These are phyloP conservation scores for Hedychridium roseum DNA, from an alignment of 2,888 invertebrate genomes.

Conservation along the genomic window DNA sequence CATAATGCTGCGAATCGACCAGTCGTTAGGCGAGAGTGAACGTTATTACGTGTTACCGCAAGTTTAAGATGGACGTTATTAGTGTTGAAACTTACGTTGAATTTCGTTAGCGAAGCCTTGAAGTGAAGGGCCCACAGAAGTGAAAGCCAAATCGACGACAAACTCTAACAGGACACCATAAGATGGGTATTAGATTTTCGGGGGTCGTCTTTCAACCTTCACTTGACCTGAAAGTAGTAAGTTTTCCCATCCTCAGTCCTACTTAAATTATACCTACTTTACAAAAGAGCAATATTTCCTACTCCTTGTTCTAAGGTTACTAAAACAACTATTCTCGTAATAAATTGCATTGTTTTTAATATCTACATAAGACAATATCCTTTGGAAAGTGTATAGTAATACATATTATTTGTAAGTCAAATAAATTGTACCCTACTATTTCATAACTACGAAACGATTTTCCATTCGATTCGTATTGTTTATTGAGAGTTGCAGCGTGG, in stretches of 20 bases:
- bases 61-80: no score
- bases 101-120: no score
- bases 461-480: not conserved
- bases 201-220: slow-evolving; percentile 7
- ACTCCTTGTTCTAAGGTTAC: not conserved
- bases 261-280: no score
- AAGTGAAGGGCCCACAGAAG: slow-evolving; percentile 40
- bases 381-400: not conserved
- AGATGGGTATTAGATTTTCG: slow-evolving; percentile 22
- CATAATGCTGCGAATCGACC: no score
- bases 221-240: not conserved
- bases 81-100: no score
- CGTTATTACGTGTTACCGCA: no score
- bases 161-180: slow-evolving; percentile 47
- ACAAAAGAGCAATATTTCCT: not conserved
- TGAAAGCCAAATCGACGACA: slow-evolving; percentile 47
- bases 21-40: no score
- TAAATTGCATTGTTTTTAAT: not conserved
- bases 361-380: not conserved
- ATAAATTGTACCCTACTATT: not conserved
- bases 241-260: no score
- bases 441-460: not conserved
- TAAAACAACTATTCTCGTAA: not conserved
- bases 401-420: not conserved
- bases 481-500: not conserved